Conservation (phyloP, 2,888 invertebrate species). For the Horisme vitalbata region DNA sequence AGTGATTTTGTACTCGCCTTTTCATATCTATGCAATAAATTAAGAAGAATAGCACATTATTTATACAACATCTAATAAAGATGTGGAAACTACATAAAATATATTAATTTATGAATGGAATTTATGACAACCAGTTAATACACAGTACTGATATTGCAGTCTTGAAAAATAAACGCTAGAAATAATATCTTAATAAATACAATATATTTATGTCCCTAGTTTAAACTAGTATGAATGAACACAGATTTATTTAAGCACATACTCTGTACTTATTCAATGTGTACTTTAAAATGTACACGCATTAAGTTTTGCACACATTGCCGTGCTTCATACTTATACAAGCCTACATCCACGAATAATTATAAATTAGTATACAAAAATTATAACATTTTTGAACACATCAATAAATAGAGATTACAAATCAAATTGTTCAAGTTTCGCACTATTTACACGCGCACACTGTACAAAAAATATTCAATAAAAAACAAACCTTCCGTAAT, state of each 20-base stretch:
- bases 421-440: conserved; percentile 36
- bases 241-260: conserved; percentile 1
- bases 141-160: too few species aligned
- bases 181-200: too few species aligned
- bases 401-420: conserved; percentile 56
- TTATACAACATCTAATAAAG: too few species aligned
- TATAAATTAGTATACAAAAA: conserved; percentile 38
- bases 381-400: conserved; percentile 54
- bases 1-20: too few species aligned
- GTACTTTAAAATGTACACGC: conserved; percentile 47
- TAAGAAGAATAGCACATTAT: too few species aligned
- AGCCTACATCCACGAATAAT: conserved; percentile 39
- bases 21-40: too few species aligned
- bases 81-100: too few species aligned
- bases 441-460: conserved; percentile 22
- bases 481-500: conserved; percentile 51
- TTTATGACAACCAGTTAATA: too few species aligned
- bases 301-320: conserved; percentile 59
- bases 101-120: too few species aligned
- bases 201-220: neutral
- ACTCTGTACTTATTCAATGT: conserved; percentile 8
- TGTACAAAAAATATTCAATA: conserved; percentile 45
- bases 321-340: conserved; percentile 37
- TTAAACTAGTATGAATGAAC: conserved; percentile 20
- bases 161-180: too few species aligned